phyloP scores from a whole-genome alignment of 2,797 vertebrate genomes.

The Cygnus olor region DNA sequence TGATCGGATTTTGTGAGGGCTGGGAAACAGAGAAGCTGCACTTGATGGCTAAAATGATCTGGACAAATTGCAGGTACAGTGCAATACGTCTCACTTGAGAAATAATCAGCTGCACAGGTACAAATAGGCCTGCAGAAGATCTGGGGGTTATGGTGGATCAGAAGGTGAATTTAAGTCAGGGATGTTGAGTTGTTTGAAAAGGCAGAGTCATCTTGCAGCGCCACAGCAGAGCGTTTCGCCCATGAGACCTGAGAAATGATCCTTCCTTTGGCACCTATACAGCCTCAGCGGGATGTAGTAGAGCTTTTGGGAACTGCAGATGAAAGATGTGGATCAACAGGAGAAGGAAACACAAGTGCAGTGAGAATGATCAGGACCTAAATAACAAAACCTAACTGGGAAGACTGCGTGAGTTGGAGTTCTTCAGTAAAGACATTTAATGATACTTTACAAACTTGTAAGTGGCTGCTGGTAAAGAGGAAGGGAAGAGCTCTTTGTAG shows the following conservation, averaged over 20 bases:
- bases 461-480: neutral
- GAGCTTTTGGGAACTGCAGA: neutral
- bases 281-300: neutral
- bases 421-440: neutral
- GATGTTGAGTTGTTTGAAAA: neutral
- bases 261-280: neutral
- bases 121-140: neutral
- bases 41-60: neutral
- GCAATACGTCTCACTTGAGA: neutral
- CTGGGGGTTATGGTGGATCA: neutral
- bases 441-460: neutral
- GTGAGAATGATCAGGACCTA: neutral
- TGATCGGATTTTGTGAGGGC: neutral
- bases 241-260: neutral
- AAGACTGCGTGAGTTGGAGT: neutral
- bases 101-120: neutral
- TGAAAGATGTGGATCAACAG: neutral
- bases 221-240: neutral
- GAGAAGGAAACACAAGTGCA: neutral
- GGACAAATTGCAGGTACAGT: neutral
- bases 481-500: neutral
- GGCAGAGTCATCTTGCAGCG: neutral
- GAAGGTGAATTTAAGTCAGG: neutral
- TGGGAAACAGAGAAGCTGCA: neutral
- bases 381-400: neutral